A percentile compares a stretch with the other conserved stretches of the same genome.
These are phyloP conservation scores for Sinodicranocentrus sp. DNA, from an alignment of 2,888 invertebrate species.

Conservation along the genomic window DNA sequence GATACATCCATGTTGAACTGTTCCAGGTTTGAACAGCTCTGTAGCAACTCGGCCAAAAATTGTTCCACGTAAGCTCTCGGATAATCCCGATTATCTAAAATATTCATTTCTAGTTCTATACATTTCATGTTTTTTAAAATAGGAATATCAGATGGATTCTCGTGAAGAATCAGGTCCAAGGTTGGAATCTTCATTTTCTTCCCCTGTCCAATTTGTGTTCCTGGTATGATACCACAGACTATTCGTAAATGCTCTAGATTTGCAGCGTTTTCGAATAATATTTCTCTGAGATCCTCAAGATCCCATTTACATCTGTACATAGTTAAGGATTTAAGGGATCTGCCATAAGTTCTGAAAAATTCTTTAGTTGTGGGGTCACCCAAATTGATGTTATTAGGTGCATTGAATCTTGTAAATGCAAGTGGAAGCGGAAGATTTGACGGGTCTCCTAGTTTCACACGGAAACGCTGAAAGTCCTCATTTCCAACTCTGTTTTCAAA, in stretches of 20 bases:
- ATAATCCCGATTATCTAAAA: constrained; percentile 1
- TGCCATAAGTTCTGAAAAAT: constrained; percentile 8
- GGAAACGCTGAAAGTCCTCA: neutral
- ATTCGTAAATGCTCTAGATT: constrained; percentile 15
- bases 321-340: neutral
- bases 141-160: constrained; percentile 21
- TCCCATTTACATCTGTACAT: constrained; percentile 43
- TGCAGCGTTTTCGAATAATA: constrained; percentile 5
- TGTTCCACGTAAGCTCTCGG: constrained; percentile 29
- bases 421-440: neutral
- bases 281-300: neutral
- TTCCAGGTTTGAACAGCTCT: constrained; percentile 17
- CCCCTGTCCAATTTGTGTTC: constrained; percentile 22
- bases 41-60: constrained; percentile 33
- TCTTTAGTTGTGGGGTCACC: constrained; percentile 16
- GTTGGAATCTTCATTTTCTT: constrained; percentile 19
- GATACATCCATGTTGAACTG: constrained; percentile 10
- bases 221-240: constrained; percentile 32
- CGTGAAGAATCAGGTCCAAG: constrained; percentile 8
- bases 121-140: constrained; percentile 1
- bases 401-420: constrained; percentile 28
- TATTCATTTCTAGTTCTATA: constrained; percentile 10
- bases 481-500: neutral
- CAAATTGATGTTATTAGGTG: constrained; percentile 15
- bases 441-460: constrained; percentile 2